Conservation (phyloP, 1,140 invertebrate species). For the Campoletis sonorensis region DNA sequence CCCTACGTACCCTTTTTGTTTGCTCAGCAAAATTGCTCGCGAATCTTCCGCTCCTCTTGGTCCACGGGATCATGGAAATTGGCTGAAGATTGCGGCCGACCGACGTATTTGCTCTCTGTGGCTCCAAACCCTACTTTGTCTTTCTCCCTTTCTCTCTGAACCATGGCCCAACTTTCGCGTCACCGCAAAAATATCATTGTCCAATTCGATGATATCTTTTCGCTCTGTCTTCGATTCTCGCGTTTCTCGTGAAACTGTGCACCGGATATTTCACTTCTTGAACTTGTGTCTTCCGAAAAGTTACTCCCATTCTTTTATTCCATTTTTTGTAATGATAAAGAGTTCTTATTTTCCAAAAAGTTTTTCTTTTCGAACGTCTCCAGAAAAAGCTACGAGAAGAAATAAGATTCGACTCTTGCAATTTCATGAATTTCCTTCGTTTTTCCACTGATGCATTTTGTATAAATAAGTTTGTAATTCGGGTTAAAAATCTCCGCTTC, state of each 20-base stretch:
- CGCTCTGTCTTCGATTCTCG: not conserved
- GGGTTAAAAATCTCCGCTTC: not conserved
- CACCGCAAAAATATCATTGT: constrained; percentile 29
- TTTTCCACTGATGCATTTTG: no score
- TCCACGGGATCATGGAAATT: constrained; percentile 46
- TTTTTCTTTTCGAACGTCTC: not conserved
- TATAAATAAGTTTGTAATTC: no score
- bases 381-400: no score
- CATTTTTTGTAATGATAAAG: no score
- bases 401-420: no score
- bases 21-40: constrained; percentile 63
- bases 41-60: constrained; percentile 18
- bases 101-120: constrained; percentile 65
- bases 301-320: no score
- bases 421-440: no score
- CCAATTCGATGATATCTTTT: not conserved
- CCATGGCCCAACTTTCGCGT: not conserved
- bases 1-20: constrained; percentile 64
- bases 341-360: no score
- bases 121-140: constrained; percentile 32
- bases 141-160: constrained; percentile 30
- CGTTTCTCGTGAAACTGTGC: not conserved
- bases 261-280: not conserved
- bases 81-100: constrained; percentile 61
- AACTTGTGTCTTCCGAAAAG: not conserved